Evolutionary conservation across 2,797 vertebrate species (phyloP), one percentile per base, ranked within the genome.

Genomic region (Nannoperca australis): DNA sequence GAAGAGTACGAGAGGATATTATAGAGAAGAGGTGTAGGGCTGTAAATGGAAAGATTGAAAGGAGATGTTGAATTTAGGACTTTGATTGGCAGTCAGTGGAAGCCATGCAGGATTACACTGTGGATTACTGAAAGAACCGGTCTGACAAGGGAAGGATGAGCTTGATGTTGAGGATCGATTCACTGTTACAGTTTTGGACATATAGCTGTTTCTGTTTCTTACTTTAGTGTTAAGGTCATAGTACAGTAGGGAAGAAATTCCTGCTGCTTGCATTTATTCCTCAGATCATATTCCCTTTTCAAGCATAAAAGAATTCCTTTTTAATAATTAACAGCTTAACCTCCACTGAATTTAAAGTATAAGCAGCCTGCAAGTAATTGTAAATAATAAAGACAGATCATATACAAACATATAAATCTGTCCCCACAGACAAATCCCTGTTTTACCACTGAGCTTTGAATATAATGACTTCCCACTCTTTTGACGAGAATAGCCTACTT

Each of bases 391-490:
- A 59, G 53, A 40, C 20, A 22, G 47, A 73, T 32, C 32, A 50
- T 4, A 40, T 14, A 47, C 45, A 74, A 27, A 59, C 13, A 66
- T 42, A 34, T 53, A 30, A 38, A 75, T 42, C 17, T 51, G 7
- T 22, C 67, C 45, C 45, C 17, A 1, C 15, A 13, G 45, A 71
- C 45, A 75, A 65, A 73, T 49, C 5, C 15, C 18, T 40, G 3
- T 70, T 60, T 70, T 68, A 53, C 65, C 42, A 5, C 73, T 18
- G 13, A 56, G 68, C 62, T 73, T 80, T 82, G 66, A 73, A 74
- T 44, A 51, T 38, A 76, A 86, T 74, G 55, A 74, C 71, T 71
- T 81, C 73, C 85, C 64, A 17, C n/a, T 22, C 79, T 55, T 73
- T 63, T 64, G 18, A 70, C 75, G 60, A 24, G 30, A 70, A 45